A percentile compares a stretch with the other conserved stretches of the same genome.
Conservation (phyloP, 2,113 vertebrate genomes). For the Urocitellus parryii region DNA sequence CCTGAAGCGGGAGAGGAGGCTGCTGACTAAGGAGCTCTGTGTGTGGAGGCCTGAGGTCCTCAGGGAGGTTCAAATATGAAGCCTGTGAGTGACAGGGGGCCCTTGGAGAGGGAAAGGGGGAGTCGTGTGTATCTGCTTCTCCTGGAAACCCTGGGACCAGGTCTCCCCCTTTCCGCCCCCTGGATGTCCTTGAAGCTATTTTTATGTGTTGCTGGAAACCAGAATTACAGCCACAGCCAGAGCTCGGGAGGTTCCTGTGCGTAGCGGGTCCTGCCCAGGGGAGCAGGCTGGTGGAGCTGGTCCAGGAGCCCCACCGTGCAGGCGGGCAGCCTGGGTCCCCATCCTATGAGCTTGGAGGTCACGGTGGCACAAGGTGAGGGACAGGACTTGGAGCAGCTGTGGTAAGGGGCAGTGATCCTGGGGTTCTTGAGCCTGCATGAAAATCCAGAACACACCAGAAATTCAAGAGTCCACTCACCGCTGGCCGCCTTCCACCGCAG, state of each 20-base stretch:
- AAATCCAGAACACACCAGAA: background rate
- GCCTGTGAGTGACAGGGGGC: background rate
- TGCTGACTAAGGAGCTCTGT: background rate
- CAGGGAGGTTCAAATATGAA: background rate
- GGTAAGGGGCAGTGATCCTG: background rate
- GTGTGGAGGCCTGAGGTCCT: background rate
- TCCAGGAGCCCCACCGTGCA: background rate
- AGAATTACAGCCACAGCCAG: conserved; percentile 60
- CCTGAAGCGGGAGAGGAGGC: background rate
- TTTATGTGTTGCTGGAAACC: conserved; percentile 77
- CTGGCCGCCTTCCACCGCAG: background rate
- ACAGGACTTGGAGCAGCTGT: background rate
- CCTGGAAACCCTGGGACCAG: conserved; percentile 53
- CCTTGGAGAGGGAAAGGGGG: background rate
- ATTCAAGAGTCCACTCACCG: background rate
- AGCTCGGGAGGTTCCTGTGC: background rate
- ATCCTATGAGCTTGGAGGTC: background rate
- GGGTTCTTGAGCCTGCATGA: background rate
- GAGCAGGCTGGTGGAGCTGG: conserved; percentile 6
- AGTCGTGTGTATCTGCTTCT: background rate
- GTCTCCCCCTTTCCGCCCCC: background rate
- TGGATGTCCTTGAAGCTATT: conserved; percentile 80
- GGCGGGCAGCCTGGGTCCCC: background rate
- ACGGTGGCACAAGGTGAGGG: background rate
- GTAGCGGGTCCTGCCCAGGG: background rate